These are phyloP conservation scores for Apostichopus japonicus DNA, from an alignment of 35 echinoderm and acorn worm genomes.

Conservation along the genomic window DNA sequence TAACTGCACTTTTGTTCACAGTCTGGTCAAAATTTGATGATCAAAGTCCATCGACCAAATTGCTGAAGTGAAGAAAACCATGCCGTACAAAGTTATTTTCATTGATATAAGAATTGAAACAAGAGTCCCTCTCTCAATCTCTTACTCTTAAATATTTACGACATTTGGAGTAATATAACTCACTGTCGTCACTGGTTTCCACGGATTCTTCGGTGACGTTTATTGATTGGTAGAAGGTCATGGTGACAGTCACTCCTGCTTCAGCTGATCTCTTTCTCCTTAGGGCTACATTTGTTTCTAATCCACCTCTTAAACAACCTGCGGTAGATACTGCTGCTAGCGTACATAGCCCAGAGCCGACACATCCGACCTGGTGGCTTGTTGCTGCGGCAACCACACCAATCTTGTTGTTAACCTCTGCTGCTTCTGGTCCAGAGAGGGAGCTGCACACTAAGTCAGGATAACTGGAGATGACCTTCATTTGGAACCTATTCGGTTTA, in stretches of 20 bases:
- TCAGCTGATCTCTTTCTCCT: background rate
- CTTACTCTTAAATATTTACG: too few species aligned
- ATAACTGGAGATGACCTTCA: background rate
- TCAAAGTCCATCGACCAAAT: too few species aligned
- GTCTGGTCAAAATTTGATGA: too few species aligned
- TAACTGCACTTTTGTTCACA: too few species aligned
- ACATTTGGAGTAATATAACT: background rate
- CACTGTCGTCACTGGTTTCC: background rate
- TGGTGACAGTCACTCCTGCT: constrained; percentile 15
- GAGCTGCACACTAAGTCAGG: background rate
- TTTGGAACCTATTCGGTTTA: background rate
- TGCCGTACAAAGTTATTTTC: too few species aligned
- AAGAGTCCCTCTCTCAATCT: too few species aligned
- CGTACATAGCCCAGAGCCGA: background rate
- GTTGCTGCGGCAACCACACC: background rate
- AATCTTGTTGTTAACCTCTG: constrained; percentile 30
- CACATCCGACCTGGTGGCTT: background rate
- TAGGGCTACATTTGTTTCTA: background rate
- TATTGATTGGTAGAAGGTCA: constrained; percentile 13
- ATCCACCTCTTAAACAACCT: constrained; percentile 4
- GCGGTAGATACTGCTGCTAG: background rate
- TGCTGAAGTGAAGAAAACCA: too few species aligned
- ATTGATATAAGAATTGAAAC: too few species aligned
- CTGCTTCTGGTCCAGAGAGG: background rate
- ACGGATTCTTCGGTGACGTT: background rate